These are phyloP conservation scores for Aphelocoma californica DNA, from an alignment of 2,797 vertebrate species.

Conservation along the genomic window DNA sequence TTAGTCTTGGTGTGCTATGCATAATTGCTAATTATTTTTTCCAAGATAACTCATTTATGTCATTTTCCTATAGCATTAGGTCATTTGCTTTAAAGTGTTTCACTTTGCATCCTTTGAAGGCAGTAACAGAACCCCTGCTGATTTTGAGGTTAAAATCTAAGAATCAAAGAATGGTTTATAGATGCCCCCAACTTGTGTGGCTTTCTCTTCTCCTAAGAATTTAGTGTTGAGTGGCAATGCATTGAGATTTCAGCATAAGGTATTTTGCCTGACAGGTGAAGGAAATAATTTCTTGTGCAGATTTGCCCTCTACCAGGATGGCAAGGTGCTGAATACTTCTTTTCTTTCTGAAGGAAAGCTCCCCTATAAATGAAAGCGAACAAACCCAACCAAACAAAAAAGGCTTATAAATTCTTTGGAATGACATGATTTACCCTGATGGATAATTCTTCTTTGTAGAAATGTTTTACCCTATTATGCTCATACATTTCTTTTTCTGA, in stretches of 20 bases:
- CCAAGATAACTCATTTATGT: neutral
- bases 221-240: neutral
- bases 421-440: fast-evolving
- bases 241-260: neutral
- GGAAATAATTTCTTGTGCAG: neutral
- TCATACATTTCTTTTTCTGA: neutral
- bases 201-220: neutral
- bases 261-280: neutral
- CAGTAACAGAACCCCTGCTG: neutral
- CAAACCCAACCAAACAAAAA: neutral
- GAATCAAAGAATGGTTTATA: neutral
- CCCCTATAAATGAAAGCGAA: neutral
- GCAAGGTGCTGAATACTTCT: neutral
- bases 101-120: neutral
- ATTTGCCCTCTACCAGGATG: neutral
- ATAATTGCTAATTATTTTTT: neutral
- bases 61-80: neutral
- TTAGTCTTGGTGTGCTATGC: neutral
- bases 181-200: neutral
- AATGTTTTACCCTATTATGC: neutral
- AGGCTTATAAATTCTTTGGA: neutral
- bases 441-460: neutral
- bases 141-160: neutral
- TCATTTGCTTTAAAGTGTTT: neutral
- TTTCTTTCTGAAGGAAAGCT: neutral